A percentile compares a stretch with the other conserved stretches of the same genome.
phyloP scores from a whole-genome alignment of 2,888 invertebrate genomes.

The Conchocele bisecta region DNA sequence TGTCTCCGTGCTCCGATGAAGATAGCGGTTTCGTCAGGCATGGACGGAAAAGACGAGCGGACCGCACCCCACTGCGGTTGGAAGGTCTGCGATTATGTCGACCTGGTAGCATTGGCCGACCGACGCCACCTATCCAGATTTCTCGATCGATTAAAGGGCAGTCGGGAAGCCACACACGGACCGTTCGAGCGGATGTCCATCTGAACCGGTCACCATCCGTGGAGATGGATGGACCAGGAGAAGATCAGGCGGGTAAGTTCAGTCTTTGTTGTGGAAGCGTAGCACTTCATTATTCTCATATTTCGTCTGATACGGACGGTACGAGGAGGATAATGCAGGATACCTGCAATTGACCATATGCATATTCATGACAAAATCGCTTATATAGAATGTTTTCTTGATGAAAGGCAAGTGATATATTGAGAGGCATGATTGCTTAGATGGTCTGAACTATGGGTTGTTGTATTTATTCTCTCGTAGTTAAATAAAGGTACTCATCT shows the following conservation, averaged over 20 bases:
- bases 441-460: no score
- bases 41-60: conserved; percentile 1
- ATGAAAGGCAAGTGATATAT: no score
- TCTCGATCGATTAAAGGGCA: background rate
- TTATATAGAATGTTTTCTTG: no score
- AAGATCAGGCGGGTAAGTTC: conserved; percentile 8
- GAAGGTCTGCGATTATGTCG: conserved; percentile 35
- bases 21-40: background rate
- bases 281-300: no score
- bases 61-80: conserved; percentile 38
- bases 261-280: no score
- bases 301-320: no score
- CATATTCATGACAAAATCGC: no score
- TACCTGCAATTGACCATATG: no score
- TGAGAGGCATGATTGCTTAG: no score
- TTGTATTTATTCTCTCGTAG: no score
- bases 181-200: background rate
- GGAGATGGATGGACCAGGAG: conserved; percentile 4
- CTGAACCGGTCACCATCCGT: background rate
- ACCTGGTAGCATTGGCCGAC: conserved; percentile 34
- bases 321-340: no score
- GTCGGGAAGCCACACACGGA: background rate
- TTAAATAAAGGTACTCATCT: no score
- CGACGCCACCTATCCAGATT: background rate
- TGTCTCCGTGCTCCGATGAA: background rate